Evolutionary conservation across 2,113 vertebrate species (phyloP).

Genomic region (Sinosuthora webbiana): DNA sequence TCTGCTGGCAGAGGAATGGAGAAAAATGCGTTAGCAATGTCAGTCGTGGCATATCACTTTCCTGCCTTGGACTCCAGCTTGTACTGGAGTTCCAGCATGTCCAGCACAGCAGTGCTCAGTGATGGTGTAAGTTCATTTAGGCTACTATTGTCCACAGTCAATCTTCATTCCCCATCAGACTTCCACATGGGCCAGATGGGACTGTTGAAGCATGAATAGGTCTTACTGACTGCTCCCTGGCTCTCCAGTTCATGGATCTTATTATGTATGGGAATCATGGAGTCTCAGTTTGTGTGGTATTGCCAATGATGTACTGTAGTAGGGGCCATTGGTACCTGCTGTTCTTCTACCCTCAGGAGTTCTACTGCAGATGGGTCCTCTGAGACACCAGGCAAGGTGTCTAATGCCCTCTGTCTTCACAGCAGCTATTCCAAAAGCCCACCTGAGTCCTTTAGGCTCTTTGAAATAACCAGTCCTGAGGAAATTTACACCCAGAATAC

Average conservation of each 20-base stretch:
- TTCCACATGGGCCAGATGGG: neutral
- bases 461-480: neutral
- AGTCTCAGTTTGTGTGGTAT: neutral
- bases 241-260: neutral
- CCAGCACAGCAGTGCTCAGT: accelerated
- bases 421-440: neutral
- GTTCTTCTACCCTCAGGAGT: neutral
- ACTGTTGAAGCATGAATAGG: neutral
- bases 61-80: neutral
- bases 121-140: neutral
- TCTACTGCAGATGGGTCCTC: neutral
- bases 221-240: neutral
- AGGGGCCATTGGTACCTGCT: neutral
- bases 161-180: neutral
- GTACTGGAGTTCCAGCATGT: neutral
- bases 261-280: neutral
- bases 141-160: no score
- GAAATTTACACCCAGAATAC: neutral
- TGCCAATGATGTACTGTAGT: neutral
- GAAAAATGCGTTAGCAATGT: neutral
- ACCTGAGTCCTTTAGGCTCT: neutral
- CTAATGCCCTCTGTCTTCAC: neutral
- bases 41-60: no score
- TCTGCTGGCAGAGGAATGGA: neutral
- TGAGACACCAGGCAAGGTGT: neutral